Percentiles rank a stretch among this genome's conserved stretches.
These are phyloP conservation scores for Paramormyrops hopkinsi DNA, from an alignment of 2,797 vertebrate genomes.

Conservation along the genomic window DNA sequence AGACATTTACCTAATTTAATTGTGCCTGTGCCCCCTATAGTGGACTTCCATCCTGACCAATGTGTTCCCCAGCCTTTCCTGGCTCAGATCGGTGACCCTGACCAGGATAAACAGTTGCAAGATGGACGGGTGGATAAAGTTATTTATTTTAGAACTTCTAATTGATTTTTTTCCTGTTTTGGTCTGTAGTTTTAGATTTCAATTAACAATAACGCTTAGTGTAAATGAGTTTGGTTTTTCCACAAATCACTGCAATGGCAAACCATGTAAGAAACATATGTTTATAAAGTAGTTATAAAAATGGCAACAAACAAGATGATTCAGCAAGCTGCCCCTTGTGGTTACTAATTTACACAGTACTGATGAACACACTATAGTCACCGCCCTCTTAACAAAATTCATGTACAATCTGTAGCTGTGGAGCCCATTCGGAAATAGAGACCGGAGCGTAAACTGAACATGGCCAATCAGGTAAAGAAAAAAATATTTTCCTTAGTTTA, in stretches of 20 bases:
- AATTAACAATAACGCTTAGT: background rate
- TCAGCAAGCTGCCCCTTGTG: background rate
- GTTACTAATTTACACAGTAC: slow-evolving; percentile 30
- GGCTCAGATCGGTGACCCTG: background rate
- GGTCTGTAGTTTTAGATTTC: background rate
- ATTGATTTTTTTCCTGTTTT: background rate
- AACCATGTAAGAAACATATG: background rate
- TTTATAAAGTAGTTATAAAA: background rate
- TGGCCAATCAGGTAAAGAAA: slow-evolving; percentile 53
- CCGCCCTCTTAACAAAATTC: slow-evolving; percentile 45
- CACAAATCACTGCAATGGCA: background rate
- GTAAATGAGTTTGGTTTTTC: background rate
- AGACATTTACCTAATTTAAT: background rate
- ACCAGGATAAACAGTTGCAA: background rate
- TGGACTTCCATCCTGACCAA: background rate
- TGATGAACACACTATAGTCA: slow-evolving; percentile 21
- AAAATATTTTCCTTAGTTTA: background rate
- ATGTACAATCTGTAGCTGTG: background rate
- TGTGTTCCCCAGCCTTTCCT: background rate
- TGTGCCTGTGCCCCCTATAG: background rate
- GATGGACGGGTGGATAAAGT: background rate
- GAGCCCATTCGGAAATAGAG: background rate
- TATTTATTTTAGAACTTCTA: background rate
- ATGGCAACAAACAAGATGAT: background rate
- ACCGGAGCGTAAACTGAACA: slow-evolving; percentile 25